phyloP scores from a whole-genome alignment of 2,113 vertebrate species.

The Scomber scombrus region DNA sequence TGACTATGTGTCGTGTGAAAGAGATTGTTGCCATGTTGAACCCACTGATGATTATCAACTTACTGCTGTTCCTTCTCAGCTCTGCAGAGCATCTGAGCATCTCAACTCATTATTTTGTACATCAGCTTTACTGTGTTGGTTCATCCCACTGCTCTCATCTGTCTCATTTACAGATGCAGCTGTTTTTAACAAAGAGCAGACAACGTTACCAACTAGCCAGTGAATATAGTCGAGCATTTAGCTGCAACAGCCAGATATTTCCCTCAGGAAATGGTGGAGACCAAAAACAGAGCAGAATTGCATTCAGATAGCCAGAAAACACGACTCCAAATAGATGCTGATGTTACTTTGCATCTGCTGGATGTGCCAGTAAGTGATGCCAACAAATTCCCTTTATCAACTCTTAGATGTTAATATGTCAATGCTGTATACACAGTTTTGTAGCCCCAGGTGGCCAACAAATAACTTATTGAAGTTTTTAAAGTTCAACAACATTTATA shows the following conservation, averaged over 20 bases:
- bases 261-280: neutral
- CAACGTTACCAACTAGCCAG: neutral
- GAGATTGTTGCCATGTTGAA: neutral
- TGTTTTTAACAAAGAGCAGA: neutral
- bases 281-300: neutral
- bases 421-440: no score
- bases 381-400: no score
- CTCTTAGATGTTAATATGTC: no score
- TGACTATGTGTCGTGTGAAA: neutral
- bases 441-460: neutral
- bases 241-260: neutral
- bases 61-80: neutral
- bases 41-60: neutral
- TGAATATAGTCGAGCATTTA: neutral
- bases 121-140: neutral
- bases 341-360: neutral
- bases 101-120: neutral
- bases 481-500: neutral
- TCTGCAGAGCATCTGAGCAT: no score
- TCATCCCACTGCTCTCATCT: no score
- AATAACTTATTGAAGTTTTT: neutral
- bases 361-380: neutral
- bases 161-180: no score
- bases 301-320: neutral
- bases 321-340: neutral